A percentile compares a stretch with the other conserved stretches of the same genome.
These are phyloP conservation scores for Lithophane leautieri DNA, from an alignment of 2,888 invertebrate species.

Conservation along the genomic window DNA sequence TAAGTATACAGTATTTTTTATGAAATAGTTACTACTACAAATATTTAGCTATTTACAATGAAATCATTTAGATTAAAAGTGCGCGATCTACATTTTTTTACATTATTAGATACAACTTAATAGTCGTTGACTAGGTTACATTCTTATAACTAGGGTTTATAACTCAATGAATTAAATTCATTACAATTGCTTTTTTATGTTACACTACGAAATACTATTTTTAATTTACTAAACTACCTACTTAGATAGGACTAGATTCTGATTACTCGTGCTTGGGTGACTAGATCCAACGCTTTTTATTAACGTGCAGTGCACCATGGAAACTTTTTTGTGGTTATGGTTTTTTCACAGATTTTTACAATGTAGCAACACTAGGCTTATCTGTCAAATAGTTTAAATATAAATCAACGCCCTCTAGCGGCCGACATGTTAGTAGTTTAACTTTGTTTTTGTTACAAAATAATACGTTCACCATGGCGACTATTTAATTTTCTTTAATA, in stretches of 20 bases:
- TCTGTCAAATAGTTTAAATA: background rate
- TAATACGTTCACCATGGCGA: background rate
- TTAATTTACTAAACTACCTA: constrained; percentile 41
- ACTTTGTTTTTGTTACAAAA: background rate
- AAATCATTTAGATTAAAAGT: constrained; percentile 7
- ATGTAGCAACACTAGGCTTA: constrained; percentile 12
- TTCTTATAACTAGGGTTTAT: constrained; percentile 41
- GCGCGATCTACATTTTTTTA: constrained; percentile 39
- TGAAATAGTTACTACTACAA: constrained; percentile 16
- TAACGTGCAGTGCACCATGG: background rate
- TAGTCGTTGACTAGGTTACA: constrained; percentile 45
- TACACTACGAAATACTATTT: constrained; percentile 45
- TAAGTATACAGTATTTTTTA: constrained; percentile 3
- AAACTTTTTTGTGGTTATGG: no score
- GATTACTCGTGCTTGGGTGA: constrained; percentile 6
- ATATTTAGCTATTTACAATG: constrained; percentile 50
- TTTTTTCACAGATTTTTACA: background rate
- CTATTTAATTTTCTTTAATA: no score
- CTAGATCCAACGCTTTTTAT: constrained; percentile 1
- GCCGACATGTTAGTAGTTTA: no score
- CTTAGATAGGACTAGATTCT: constrained; percentile 48
- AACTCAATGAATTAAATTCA: constrained; percentile 76
- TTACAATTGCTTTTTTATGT: constrained; percentile 71
- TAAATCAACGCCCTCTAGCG: constrained; percentile 19
- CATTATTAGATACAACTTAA: constrained; percentile 26